A percentile compares a stretch with the other conserved stretches of the same genome.
These are phyloP conservation scores for Gasterosteus nipponicus DNA, from an alignment of 2,113 vertebrate genomes.

Conservation along the genomic window DNA sequence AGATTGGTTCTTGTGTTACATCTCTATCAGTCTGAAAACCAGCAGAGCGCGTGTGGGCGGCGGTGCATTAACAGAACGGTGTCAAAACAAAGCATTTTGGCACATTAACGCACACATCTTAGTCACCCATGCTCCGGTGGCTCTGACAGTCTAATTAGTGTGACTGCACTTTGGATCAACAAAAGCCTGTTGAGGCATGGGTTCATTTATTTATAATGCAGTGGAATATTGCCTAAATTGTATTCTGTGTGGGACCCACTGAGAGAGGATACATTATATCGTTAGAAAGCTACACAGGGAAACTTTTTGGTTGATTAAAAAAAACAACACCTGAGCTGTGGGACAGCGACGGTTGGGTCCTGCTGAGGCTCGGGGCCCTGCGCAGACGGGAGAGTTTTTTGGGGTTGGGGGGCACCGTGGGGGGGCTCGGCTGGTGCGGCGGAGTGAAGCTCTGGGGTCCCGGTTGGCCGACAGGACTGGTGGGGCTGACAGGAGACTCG, in stretches of 20 bases:
- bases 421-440: slow-evolving; percentile 79
- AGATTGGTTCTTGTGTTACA: slow-evolving; percentile 43
- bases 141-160: slow-evolving; percentile 46
- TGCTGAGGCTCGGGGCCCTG: slow-evolving; percentile 82
- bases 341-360: slow-evolving; percentile 65
- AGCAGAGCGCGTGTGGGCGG: slow-evolving; percentile 28
- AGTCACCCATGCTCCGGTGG: slow-evolving; percentile 38
- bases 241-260: background rate
- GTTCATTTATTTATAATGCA: slow-evolving; percentile 38
- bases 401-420: slow-evolving; percentile 69
- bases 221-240: background rate
- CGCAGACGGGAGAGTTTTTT: slow-evolving; percentile 73
- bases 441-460: slow-evolving; percentile 70
- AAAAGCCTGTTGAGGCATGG: slow-evolving; percentile 22
- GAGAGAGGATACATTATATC: background rate
- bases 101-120: slow-evolving; percentile 54
- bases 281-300: background rate
- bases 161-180: slow-evolving; percentile 35
- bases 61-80: slow-evolving; percentile 44
- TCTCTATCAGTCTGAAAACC: slow-evolving; percentile 49
- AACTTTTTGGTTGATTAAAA: slow-evolving; percentile 6
- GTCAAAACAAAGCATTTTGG: slow-evolving; percentile 65
- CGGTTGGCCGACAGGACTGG: slow-evolving; percentile 53
- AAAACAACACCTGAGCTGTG: slow-evolving; percentile 76
- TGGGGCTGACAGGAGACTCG: slow-evolving; percentile 57